phyloP scores from a whole-genome alignment of 2,113 vertebrate genomes.

The Mormoops blainvillei region DNA sequence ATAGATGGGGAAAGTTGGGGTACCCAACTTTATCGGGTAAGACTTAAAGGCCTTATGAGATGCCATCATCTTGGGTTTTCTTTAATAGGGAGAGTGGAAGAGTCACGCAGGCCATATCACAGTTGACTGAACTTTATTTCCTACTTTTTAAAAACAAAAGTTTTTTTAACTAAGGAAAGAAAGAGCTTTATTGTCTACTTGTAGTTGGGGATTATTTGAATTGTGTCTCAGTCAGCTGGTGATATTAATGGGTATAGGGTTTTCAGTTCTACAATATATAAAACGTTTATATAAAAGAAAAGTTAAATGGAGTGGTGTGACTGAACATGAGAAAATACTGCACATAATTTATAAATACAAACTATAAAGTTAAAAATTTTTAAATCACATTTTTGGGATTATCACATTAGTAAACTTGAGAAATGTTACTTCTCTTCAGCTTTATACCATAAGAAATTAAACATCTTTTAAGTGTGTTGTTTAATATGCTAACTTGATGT shows the following conservation, averaged over 20 bases:
- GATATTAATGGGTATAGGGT: background rate
- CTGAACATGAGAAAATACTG: background rate
- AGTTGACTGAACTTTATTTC: background rate
- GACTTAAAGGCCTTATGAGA: background rate
- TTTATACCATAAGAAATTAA: conserved; percentile 5
- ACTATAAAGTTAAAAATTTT: background rate
- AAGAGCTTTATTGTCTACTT: background rate
- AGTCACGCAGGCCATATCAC: background rate
- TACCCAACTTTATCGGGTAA: background rate
- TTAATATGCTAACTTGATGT: background rate
- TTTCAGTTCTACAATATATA: background rate
- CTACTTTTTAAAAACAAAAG: background rate
- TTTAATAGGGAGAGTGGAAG: background rate
- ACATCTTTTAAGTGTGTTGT: background rate
- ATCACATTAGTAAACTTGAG: background rate
- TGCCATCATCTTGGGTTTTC: background rate
- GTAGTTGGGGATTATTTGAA: background rate
- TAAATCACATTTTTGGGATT: background rate
- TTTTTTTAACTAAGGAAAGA: background rate
- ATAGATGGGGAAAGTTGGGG: background rate
- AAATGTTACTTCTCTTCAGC: background rate
- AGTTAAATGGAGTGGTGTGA: background rate
- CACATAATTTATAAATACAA: background rate
- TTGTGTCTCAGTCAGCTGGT: background rate
- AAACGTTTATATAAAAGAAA: background rate